phyloP scores from a whole-genome alignment of 1,140 invertebrate species.

The Drosophila eugracilis region DNA sequence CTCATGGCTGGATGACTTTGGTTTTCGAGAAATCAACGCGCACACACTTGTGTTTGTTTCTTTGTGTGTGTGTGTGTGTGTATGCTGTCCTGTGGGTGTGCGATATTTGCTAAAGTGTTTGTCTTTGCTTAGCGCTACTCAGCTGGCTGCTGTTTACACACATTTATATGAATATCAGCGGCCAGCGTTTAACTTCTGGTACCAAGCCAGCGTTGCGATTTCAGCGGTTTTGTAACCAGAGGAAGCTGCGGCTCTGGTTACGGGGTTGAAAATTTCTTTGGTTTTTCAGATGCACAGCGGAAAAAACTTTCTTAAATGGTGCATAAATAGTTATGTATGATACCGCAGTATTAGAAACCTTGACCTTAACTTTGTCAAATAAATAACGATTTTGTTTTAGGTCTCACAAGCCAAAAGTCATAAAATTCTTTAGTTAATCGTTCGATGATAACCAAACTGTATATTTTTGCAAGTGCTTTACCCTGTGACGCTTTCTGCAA shows the following conservation, averaged over 20 bases:
- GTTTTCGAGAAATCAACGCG: constrained; percentile 80
- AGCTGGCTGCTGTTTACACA: constrained; percentile 59
- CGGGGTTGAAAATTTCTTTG: not conserved
- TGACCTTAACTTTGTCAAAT: not conserved
- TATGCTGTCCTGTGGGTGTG: constrained; percentile 26
- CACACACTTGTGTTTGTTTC: too few species aligned
- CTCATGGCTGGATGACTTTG: constrained; percentile 76
- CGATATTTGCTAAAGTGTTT: constrained; percentile 41
- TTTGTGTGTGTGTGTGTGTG: constrained; percentile 8
- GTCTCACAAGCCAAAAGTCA: too few species aligned
- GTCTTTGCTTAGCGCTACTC: constrained; percentile 69
- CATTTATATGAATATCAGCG: constrained; percentile 63
- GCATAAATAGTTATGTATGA: too few species aligned
- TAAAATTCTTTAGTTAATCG: too few species aligned
- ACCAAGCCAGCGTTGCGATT: constrained; percentile 24
- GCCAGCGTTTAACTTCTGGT: constrained; percentile 33
- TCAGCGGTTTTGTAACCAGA: constrained; percentile 8
- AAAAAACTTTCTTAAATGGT: too few species aligned
- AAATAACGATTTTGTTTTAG: not conserved
- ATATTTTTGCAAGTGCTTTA: not conserved
- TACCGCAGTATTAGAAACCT: not conserved
- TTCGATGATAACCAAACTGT: not conserved
- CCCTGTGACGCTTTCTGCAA: constrained; percentile 1
- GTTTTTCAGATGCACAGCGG: too few species aligned
- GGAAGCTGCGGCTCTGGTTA: not conserved